Conservation (phyloP, 92 coral and sea anemone genomes). For the Desmophyllum pertusum region DNA sequence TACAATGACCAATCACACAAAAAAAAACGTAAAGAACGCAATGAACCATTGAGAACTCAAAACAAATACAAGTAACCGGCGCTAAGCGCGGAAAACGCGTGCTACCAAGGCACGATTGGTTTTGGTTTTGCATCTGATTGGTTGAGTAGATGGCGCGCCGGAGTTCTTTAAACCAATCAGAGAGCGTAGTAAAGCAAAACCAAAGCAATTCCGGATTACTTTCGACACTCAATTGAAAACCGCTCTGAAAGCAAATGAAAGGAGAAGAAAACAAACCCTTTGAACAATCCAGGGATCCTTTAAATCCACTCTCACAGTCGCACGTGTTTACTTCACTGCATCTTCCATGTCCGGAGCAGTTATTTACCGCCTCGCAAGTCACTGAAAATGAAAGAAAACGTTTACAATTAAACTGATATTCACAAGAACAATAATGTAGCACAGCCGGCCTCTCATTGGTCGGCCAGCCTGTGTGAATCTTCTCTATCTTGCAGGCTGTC, state of each 20-base stretch:
- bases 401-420: background rate
- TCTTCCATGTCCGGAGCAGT: slow-evolving; percentile 68
- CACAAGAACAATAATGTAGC: background rate
- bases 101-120: too few species aligned
- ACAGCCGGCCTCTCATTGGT: background rate
- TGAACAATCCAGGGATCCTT: slow-evolving; percentile 67
- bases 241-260: background rate
- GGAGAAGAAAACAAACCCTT: slow-evolving; percentile 35
- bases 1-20: too few species aligned
- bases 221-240: too few species aligned
- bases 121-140: too few species aligned
- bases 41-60: too few species aligned
- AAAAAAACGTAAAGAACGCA: too few species aligned
- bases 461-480: background rate
- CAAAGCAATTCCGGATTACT: too few species aligned
- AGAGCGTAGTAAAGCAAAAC: background rate
- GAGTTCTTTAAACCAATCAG: too few species aligned
- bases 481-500: too few species aligned
- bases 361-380: slow-evolving; percentile 62
- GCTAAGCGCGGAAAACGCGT: too few species aligned
- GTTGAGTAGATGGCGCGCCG: background rate
- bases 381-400: background rate
- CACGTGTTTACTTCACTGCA: slow-evolving; percentile 63
- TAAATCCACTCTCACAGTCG: slow-evolving; percentile 52
- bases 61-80: too few species aligned